Evolutionary conservation across 2,113 vertebrate genomes (phyloP).

Genomic region (Hemibagrus wyckioides): DNA sequence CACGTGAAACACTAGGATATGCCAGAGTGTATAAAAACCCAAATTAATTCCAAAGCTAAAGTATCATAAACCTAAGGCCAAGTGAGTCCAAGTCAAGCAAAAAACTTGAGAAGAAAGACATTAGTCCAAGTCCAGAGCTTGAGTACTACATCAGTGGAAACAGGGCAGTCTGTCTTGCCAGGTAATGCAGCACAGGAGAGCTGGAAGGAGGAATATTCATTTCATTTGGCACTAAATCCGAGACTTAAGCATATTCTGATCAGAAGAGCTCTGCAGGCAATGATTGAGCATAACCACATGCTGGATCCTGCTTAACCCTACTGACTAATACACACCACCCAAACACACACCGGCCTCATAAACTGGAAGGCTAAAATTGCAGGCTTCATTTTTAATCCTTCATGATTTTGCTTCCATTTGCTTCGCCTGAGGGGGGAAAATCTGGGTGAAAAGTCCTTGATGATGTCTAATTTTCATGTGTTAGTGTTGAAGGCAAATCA

Average conservation of each 20-base stretch:
- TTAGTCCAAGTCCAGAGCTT: neutral
- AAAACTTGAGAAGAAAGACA: neutral
- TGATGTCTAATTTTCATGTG: conserved; percentile 10
- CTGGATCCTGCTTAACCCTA: neutral
- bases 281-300: neutral
- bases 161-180: neutral
- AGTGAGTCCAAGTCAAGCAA: neutral
- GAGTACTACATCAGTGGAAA: neutral
- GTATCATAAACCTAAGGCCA: neutral
- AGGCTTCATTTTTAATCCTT: conserved; percentile 23
- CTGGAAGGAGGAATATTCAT: neutral
- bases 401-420: neutral
- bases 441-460: neutral
- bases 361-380: conserved; percentile 2
- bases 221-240: neutral
- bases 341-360: neutral
- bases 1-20: neutral
- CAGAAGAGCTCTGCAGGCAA: neutral
- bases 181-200: neutral
- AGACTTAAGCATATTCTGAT: conserved; percentile 5
- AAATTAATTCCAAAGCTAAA: neutral
- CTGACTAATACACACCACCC: conserved; percentile 25
- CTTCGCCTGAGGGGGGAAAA: neutral
- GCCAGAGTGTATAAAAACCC: neutral
- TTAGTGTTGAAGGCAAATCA: conserved; percentile 14